These are phyloP conservation scores for Pyrocephalus nanus DNA, from an alignment of 2,797 vertebrate genomes.

Conservation along the genomic window DNA sequence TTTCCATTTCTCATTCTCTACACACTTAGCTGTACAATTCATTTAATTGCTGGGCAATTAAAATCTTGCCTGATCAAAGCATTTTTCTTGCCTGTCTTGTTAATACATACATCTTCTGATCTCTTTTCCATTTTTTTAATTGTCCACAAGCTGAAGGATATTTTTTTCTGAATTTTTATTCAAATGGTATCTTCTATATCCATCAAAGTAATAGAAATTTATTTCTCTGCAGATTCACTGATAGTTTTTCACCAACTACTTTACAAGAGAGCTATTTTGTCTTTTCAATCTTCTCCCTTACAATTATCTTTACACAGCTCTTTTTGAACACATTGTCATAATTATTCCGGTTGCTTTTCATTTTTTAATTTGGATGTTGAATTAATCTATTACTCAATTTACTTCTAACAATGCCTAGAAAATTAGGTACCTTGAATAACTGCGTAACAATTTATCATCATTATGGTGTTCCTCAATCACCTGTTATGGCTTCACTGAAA, in stretches of 20 bases:
- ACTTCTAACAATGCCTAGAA: constrained; percentile 20
- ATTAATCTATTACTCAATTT: constrained; percentile 46
- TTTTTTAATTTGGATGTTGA: constrained; percentile 19
- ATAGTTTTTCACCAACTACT: background rate
- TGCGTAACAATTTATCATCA: constrained; percentile 7
- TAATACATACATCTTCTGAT: constrained; percentile 10
- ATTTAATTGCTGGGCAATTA: background rate
- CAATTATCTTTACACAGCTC: background rate
- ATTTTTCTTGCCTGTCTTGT: background rate
- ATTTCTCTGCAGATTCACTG: background rate
- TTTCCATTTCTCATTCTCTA: background rate
- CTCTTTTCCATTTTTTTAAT: background rate
- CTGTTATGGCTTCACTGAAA: background rate
- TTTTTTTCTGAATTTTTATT: background rate
- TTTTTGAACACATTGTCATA: background rate
- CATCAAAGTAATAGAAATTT: background rate
- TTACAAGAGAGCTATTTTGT: background rate
- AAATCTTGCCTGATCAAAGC: constrained; percentile 42
- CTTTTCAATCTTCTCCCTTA: background rate
- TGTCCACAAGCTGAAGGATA: background rate
- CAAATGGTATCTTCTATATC: background rate
- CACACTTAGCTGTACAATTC: background rate
- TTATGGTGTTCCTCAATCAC: background rate
- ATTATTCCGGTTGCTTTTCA: background rate
- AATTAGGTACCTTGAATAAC: background rate